Base-by-base conservation (phyloP, 2,888 invertebrate species). In the Thera obeliscata region DNA sequence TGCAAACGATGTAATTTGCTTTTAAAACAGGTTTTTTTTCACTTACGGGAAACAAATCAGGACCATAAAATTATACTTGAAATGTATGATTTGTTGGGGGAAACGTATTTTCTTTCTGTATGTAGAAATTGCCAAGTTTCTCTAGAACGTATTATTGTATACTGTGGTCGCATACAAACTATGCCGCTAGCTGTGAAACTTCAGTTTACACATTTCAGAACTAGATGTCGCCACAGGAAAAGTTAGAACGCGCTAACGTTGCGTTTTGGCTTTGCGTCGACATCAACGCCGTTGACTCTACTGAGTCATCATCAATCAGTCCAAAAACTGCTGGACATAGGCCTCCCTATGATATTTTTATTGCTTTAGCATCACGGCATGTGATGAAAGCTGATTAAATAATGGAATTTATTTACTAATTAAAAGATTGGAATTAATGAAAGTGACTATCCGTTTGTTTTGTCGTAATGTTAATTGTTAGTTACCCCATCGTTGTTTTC, bases 271-370 rank as follows among this genome's bases (percentile, higher is more conserved):
- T 6, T 8, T 11, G 48, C 35, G 49, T 2, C 3, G 41, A 2
- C 2, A 0, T 55, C 22, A 11, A 6, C 50, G 46, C 38, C 43
- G n/a, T 12, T 33, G 8, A 1, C 7, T 5, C 3, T 9, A 0
- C 2, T 1, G 0, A 8, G 4, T 56, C 9, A 66, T 66, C 58
- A 58, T 62, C 66, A 52, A 52, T 48, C 57, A 62, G 62, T 66
- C 62, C 61, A 9, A 55, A 66, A 62, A 66, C 62, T 63, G 63
- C 63, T 63, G 63, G 63, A 59, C 63, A 62, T 67, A 67, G 66
- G 66, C 36, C 62, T 58, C 43, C 57, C 54, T 57, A 57, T 54
- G 38, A 59, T 22, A 73, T 76, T 77, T 72, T 68, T 76, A 72
- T 72, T 69, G 72, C 70, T 9, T 71, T 67, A 63, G 67, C 57